A percentile compares a stretch with the other conserved stretches of the same genome.
These are phyloP conservation scores for Sinocyclocheilus grahami DNA, from an alignment of 2,113 vertebrate genomes.

Conservation along the genomic window DNA sequence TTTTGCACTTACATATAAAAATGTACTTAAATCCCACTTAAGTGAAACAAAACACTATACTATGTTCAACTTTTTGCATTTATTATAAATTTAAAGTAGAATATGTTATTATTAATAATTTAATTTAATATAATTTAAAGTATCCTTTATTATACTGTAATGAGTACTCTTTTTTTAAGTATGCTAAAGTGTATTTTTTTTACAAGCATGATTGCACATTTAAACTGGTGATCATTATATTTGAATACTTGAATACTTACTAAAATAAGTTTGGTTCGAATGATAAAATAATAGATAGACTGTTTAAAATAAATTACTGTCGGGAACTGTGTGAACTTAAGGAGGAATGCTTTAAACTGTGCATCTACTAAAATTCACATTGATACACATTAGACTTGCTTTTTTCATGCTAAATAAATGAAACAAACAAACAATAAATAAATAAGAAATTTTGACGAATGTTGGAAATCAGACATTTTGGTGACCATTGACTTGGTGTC, in stretches of 20 bases:
- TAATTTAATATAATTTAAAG: neutral
- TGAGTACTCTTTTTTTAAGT: neutral
- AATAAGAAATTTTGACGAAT: no score
- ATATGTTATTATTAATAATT: neutral
- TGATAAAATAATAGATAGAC: neutral
- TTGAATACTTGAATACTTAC: neutral
- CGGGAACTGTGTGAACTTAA: neutral
- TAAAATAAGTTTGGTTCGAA: neutral
- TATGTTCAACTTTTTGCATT: neutral
- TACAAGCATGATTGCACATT: neutral
- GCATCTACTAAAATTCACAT: neutral
- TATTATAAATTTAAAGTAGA: neutral
- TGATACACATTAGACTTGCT: neutral
- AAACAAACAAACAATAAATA: neutral
- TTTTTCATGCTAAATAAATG: neutral
- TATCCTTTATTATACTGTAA: neutral
- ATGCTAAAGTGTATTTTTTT: no score
- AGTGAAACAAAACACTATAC: no score
- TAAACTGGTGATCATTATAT: neutral
- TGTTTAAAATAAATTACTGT: neutral
- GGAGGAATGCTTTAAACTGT: neutral
- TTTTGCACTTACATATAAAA: no score
- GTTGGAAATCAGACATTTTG: no score
- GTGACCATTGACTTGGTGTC: neutral
- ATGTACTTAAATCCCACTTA: no score